Evolutionary conservation across 2,888 invertebrate genomes (phyloP), one percentile per base, ranked within the genome.

Genomic region (Nemoura dubitans): DNA sequence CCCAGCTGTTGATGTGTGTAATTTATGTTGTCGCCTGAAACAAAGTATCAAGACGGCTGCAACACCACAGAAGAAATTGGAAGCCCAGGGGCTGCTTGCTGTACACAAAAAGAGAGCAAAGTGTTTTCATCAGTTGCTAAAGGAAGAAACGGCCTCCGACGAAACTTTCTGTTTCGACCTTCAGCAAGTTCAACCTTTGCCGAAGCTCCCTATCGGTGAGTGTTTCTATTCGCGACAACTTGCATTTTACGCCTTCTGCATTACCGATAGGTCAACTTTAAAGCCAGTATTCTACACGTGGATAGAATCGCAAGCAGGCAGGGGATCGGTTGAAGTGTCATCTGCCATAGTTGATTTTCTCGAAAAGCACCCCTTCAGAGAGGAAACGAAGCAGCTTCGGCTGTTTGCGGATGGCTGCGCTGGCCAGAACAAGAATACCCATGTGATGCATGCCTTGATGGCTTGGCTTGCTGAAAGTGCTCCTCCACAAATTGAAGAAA

Each of bases 401-500:
- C 42, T 85, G 27, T 85, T 85, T 86, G 86, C 81, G 43, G 81
- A 80, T 78, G 78, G 78, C 77, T 81, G 81, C 29, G 81, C 28
- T 21, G 81, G 81, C 28, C 81, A 81, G 16, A 81, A 81, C 81
- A 81, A 81, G 25, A 81, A 81, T 27, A 29, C 81, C 2, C 81
- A 27, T 78, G 78, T 85, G 25, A 30, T 85, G 42, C 85, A 85
- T 76, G 85, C 76, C n/a, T 30, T 85, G 27, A 25, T 29, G 25
- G 30, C 78, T 21, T 85, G 85, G 42, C 76, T 85, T 30, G 25
- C 30, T 26, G 14, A 28, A 36, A 76, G 27, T 85, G 85, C 85
- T 59, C 85, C 77, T 25, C 30, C 76, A 29, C 42, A 42, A 28
- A 59, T 85, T 16, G 29, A 28, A 25, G 36, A 85, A 76, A 76